Evolutionary conservation across 2,888 invertebrate genomes (phyloP).

Genomic region (Ophioninae sp.): DNA sequence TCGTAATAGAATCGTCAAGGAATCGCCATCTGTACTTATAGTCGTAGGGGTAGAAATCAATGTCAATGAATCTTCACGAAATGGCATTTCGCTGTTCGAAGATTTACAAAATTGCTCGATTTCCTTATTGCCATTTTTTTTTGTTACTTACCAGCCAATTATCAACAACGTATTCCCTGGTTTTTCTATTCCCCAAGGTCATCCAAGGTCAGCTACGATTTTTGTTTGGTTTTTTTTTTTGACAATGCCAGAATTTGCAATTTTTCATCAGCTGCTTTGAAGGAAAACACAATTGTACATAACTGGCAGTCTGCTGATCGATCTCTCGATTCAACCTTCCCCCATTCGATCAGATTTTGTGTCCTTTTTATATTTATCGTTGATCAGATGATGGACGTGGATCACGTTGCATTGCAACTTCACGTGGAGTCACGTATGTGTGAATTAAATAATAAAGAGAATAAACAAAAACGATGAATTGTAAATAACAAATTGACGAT

Average conservation of each 20-base stretch:
- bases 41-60: conserved; percentile 23
- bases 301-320: background rate
- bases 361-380: background rate
- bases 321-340: conserved; percentile 12
- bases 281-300: conserved; percentile 11
- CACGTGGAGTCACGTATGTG: background rate
- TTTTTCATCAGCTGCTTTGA: background rate
- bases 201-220: background rate
- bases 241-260: background rate
- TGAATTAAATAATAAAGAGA: conserved; percentile 23
- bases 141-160: background rate
- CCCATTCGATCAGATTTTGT: conserved; percentile 25
- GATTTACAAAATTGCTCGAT: background rate
- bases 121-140: background rate
- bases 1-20: conserved; percentile 2
- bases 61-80: conserved; percentile 2
- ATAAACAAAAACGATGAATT: conserved; percentile 20
- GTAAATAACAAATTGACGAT: conserved; percentile 58
- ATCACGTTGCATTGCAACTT: conserved; percentile 25
- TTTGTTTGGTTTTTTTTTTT: background rate
- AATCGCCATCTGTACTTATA: conserved; percentile 58
- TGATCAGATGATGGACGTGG: conserved; percentile 39
- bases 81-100: background rate
- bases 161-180: too few species aligned
- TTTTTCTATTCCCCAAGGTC: background rate